Evolutionary conservation across 2,888 invertebrate genomes (phyloP).

Genomic region (Zhuqinia jingwanae): DNA sequence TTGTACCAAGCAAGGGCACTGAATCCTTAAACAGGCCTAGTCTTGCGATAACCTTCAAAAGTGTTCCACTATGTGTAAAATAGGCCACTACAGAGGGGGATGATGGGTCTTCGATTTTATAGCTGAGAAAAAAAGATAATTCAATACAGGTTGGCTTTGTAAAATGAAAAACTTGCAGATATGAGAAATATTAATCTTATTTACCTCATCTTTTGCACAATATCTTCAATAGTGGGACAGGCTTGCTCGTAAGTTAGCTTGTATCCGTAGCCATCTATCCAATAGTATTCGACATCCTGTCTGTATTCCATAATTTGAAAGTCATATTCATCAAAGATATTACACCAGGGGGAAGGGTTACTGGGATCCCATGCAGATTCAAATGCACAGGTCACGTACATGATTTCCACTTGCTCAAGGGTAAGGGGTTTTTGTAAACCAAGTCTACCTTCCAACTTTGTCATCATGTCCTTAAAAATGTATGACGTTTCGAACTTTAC

Average conservation of each 20-base stretch:
- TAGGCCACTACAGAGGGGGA: slow-evolving; percentile 81
- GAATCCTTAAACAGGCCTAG: slow-evolving; percentile 88
- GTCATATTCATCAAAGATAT: slow-evolving; percentile 85
- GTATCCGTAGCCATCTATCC: slow-evolving; percentile 91
- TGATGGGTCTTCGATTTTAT: slow-evolving; percentile 44
- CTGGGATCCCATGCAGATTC: slow-evolving; percentile 89
- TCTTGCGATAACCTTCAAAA: slow-evolving; percentile 88
- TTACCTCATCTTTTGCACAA: slow-evolving; percentile 87
- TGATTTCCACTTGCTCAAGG: slow-evolving; percentile 79
- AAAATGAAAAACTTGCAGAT: no score
- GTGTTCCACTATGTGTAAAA: slow-evolving; percentile 91
- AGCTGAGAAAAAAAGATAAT: no score
- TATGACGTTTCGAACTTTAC: slow-evolving; percentile 75
- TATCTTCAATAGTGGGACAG: slow-evolving; percentile 87
- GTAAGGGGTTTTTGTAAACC: slow-evolving; percentile 83
- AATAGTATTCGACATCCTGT: slow-evolving; percentile 90
- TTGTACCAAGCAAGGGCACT: slow-evolving; percentile 84
- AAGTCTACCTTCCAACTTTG: slow-evolving; percentile 84
- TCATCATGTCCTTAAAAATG: slow-evolving; percentile 52
- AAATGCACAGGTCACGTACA: slow-evolving; percentile 89
- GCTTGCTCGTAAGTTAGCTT: slow-evolving; percentile 88
- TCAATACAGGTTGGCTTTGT: no score
- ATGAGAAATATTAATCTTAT: no score
- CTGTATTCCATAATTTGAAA: slow-evolving; percentile 86
- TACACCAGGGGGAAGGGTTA: slow-evolving; percentile 90